phyloP scores from a whole-genome alignment of 2,888 invertebrate species.

The Rhaphigaster nebulosa region DNA sequence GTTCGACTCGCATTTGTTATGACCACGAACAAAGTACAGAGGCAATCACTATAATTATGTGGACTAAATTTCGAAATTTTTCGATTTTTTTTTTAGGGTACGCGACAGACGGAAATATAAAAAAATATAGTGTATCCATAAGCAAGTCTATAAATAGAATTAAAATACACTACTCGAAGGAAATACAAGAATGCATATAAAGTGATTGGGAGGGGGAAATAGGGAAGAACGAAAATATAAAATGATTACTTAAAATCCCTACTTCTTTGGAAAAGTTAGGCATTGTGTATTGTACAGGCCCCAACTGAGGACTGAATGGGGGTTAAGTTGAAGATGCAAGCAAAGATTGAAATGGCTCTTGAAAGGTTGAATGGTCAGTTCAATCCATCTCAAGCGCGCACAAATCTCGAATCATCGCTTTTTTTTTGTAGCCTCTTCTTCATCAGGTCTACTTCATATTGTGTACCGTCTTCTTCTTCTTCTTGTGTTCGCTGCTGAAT shows the following conservation, averaged over 20 bases:
- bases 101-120: no score
- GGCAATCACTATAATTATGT: no score
- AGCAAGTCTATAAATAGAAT: no score
- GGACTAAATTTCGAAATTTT: no score
- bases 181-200: background rate
- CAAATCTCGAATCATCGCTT: background rate
- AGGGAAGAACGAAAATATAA: background rate
- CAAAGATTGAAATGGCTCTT: background rate
- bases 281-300: background rate
- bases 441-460: constrained; percentile 12
- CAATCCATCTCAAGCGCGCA: background rate
- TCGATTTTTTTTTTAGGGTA: no score
- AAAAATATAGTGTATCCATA: no score
- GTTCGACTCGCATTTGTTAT: no score
- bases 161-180: no score
- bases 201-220: background rate
- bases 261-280: background rate
- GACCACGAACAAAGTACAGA: no score
- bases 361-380: background rate
- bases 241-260: constrained; percentile 25
- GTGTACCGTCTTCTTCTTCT: background rate
- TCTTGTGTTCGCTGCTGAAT: background rate
- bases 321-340: constrained; percentile 18
- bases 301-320: background rate
- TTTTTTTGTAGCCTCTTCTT: background rate